Conservation (phyloP, 2,888 invertebrate genomes). For the Tryphoninae sp. region DNA sequence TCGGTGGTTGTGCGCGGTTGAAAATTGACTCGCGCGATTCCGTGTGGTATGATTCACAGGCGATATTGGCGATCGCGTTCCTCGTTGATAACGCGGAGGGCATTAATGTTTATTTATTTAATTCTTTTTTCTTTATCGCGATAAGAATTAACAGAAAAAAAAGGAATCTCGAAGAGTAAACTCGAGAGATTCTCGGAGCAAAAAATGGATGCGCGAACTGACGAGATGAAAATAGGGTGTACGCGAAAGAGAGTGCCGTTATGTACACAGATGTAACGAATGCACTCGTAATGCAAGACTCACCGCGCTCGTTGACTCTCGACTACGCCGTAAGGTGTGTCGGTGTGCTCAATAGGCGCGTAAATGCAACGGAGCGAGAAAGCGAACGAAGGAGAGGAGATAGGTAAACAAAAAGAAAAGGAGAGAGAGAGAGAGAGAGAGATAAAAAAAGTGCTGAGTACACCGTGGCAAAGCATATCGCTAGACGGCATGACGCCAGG, state of each 20-base stretch:
- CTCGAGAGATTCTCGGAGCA: constrained; percentile 17
- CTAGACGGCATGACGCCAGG: constrained; percentile 78
- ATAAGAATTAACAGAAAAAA: neutral
- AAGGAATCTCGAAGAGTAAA: constrained; percentile 53
- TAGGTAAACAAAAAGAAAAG: neutral
- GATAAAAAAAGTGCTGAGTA: constrained; percentile 25
- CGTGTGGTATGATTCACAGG: constrained; percentile 40
- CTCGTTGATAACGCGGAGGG: constrained; percentile 40
- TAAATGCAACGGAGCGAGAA: constrained; percentile 17
- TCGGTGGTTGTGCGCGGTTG: constrained; percentile 1
- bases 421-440: constrained; percentile 16
- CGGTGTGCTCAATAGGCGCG: constrained; percentile 43
- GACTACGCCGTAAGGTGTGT: constrained; percentile 54
- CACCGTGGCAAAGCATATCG: constrained; percentile 65
- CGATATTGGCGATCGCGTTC: constrained; percentile 22
- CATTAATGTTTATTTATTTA: neutral
- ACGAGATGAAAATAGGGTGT: constrained; percentile 20
- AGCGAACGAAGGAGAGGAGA: constrained; percentile 1
- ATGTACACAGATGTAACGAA: constrained; percentile 65
- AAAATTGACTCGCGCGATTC: constrained; percentile 36
- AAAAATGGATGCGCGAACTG: neutral
- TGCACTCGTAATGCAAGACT: constrained; percentile 50
- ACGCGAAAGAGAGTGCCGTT: constrained; percentile 27
- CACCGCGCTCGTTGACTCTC: constrained; percentile 36
- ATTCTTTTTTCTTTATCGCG: constrained; percentile 27